These are phyloP conservation scores for Crotalus helleri DNA, from an alignment of 2,113 vertebrate species.

Conservation along the genomic window DNA sequence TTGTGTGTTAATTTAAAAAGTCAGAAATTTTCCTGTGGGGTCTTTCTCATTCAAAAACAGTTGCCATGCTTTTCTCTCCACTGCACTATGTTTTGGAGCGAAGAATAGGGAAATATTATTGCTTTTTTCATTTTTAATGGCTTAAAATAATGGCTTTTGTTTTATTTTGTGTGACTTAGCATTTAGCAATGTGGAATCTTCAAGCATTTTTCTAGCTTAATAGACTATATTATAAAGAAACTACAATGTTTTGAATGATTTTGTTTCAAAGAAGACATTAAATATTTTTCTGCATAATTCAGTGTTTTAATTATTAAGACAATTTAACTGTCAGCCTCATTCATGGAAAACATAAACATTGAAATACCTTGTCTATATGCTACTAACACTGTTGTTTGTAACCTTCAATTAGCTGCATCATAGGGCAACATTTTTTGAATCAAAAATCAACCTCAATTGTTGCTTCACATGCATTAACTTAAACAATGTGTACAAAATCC, in stretches of 20 bases:
- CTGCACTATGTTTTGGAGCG: not conserved
- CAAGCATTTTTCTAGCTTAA: not conserved
- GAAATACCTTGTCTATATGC: not conserved
- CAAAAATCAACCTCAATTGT: not conserved
- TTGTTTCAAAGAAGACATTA: not conserved
- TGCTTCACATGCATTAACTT: not conserved
- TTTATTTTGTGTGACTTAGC: not conserved
- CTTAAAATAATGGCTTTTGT: not conserved
- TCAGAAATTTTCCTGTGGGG: not conserved
- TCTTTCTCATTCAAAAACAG: not conserved
- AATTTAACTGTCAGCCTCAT: not conserved
- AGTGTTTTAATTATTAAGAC: not conserved
- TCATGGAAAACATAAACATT: not conserved
- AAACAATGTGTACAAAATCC: not conserved
- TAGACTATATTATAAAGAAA: not conserved
- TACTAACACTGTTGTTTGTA: not conserved
- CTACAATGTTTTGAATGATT: not conserved
- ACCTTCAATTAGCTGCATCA: not conserved
- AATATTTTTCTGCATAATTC: not conserved
- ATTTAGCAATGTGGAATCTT: not conserved
- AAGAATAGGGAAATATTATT: not conserved
- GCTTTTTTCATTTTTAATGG: not conserved
- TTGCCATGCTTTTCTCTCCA: not conserved
- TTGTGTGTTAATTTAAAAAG: not conserved
- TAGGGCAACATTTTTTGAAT: not conserved